Evolutionary conservation across 2,113 vertebrate genomes (phyloP), one percentile per base, ranked within the genome.

Genomic region (Conger conger): DNA sequence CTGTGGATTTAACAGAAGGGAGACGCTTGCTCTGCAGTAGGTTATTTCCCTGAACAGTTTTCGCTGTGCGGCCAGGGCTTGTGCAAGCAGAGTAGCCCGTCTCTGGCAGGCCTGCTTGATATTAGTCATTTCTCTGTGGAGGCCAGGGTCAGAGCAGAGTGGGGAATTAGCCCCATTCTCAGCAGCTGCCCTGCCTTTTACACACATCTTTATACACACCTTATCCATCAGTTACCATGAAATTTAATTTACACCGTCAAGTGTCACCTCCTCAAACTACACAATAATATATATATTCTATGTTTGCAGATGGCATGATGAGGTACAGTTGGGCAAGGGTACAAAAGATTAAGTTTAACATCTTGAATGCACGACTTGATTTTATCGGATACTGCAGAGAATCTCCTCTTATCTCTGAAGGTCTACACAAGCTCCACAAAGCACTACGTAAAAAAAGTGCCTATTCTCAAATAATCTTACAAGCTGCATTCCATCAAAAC

Each of bases 121-220:
- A 87, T 81, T 38, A 86, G 83, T 78, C 87, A 82, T 63, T 86
- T 38, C 78, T 54, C 40, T 79, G 50, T 85, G 85, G 89, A 89
- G 89, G 88, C 91, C 88, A 89, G 88, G 82, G 80, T 81, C 53
- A 87, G 77, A 81, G 53, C 82, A 81, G 37, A 35, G 40, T 33
- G n/a, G 79, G 77, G 84, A 79, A 88, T 85, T 8, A n/a, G 84
- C 76, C 80, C 20, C 23, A 27, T 63, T 27, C 57, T 63, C 82
- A 50, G 81, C 79, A 79, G 54, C 82, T 87, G 77, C 87, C 11
- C 68, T 30, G n/a, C n/a, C 68, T 89, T 86, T 84, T 36, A 45
- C 50, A 84, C 33, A 23, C 42, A 76, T 50, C 76, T 73, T 73
- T 30, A 73, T 73, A 73, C 53, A 54, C 63, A 82, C 84, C 78